phyloP scores from a whole-genome alignment of 2,797 vertebrate species.

The Anguilla pacifica region DNA sequence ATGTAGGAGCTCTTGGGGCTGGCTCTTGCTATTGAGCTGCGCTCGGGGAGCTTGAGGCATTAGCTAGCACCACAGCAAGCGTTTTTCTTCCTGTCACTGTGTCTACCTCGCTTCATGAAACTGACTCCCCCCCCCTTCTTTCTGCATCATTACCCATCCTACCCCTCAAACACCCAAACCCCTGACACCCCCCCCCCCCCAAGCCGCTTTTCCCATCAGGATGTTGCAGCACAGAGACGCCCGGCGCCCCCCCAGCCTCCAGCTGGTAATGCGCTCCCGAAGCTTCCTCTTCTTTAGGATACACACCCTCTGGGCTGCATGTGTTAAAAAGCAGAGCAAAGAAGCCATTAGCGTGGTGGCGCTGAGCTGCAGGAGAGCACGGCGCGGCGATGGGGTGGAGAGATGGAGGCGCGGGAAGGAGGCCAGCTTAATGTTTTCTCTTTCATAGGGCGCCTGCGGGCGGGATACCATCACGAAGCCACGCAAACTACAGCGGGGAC shows the following conservation, averaged over 20 bases:
- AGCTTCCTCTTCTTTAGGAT: background rate
- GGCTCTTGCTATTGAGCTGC: background rate
- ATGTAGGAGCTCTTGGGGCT: background rate
- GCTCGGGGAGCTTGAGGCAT: background rate
- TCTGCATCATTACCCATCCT: background rate
- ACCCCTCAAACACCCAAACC: background rate
- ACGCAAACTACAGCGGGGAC: background rate
- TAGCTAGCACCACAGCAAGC: background rate
- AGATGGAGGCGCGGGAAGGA: background rate
- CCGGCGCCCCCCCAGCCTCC: background rate
- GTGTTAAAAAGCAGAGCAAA: background rate
- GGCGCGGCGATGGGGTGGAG: background rate
- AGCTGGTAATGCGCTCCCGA: conserved; percentile 18
- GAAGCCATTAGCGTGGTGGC: background rate
- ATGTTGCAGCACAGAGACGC: background rate
- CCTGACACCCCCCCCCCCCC: too few relatives aligned
- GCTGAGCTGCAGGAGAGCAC: background rate
- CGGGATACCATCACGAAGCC: background rate
- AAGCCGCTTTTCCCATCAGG: background rate
- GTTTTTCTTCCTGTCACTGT: background rate
- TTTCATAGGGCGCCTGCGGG: background rate
- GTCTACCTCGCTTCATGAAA: background rate
- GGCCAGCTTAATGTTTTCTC: background rate
- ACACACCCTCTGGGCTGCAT: background rate
- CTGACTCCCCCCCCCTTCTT: background rate